Base-by-base conservation (phyloP, 2,113 vertebrate species). In the Clarias batrachus region DNA sequence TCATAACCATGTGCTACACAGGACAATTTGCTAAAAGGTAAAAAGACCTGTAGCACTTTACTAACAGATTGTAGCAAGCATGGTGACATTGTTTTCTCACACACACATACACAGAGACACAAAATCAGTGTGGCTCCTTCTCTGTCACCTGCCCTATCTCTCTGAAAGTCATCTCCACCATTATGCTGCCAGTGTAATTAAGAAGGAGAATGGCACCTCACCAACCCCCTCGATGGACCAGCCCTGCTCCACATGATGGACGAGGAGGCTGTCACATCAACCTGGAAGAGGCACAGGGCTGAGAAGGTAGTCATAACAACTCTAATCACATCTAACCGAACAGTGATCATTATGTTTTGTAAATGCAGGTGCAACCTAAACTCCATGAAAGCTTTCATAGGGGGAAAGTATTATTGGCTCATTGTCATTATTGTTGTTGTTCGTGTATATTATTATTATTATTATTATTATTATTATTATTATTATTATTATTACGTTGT, bases 151-250 rank as follows among this genome's bases (percentile, higher is more conserved):
- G 87, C 87, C 37, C 48, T 3, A 41, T 84, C 83, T 82, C 87
- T 86, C 81, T 71, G 92, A 95, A 95, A 94, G 93, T 95, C 93
- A 94, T 92, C 84, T 89, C 71, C 79, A 84, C 92, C 91, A 94
- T 95, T 95, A 94, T 91, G 90, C 88, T 87, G 87, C 81, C 56
- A 84, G 89, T 91, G 91, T 94, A 94, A 95, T 95, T 94, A 96
- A 93, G 93, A 89, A 87, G 87, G 90, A 86, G 92, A 95, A 94
- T 93, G 91, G 94, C 93, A 93, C 92, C 81, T 86, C 89, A 90
- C 92, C 94, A 93, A 93, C 92, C 92, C 90, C 83, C 90, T 86
- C 66, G 91, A 94, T 94, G 93, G 91, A 90, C 81, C 85, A 48
- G 88, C 19, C 66, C 76, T 87, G 84, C 87, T 88, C 90, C 89